Evolutionary conservation across 1,140 invertebrate genomes (phyloP).

Genomic region (Eupristina koningsbergeri): DNA sequence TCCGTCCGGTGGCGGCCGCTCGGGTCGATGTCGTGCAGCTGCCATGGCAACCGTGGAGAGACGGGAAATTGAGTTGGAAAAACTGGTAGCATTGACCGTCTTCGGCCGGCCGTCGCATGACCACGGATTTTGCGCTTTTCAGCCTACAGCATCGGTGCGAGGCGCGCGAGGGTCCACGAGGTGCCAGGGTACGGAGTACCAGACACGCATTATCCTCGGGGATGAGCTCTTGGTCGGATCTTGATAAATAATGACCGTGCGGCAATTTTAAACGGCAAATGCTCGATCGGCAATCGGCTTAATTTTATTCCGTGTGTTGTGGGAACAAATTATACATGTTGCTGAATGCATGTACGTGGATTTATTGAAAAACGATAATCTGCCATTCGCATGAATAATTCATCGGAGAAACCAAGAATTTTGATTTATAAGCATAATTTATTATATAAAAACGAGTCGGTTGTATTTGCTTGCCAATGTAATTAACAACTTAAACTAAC

Average conservation of each 20-base stretch:
- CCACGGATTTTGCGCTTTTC: neutral
- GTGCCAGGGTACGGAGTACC: too few species aligned
- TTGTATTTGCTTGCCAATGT: neutral
- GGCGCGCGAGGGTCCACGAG: neutral
- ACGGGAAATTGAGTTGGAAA: conserved; percentile 52
- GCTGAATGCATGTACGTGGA: neutral
- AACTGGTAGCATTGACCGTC: conserved; percentile 50
- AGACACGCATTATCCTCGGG: too few species aligned
- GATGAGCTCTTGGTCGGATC: too few species aligned
- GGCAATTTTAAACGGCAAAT: too few species aligned
- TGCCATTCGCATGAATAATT: neutral
- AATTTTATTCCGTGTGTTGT: too few species aligned
- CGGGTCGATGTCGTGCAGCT: conserved; percentile 52
- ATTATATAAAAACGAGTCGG: too few species aligned
- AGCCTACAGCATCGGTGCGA: too few species aligned
- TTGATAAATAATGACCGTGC: too few species aligned
- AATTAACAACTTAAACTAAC: conserved; percentile 7
- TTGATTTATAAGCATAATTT: neutral
- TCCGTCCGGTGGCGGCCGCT: conserved; percentile 44
- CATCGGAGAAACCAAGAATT: neutral
- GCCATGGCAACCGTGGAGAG: conserved; percentile 49
- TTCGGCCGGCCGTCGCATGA: neutral
- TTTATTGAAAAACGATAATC: neutral
- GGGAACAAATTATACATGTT: neutral
- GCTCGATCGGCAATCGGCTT: too few species aligned